Evolutionary conservation across 2,797 vertebrate species (phyloP).

Genomic region (Cynopterus sphinx): DNA sequence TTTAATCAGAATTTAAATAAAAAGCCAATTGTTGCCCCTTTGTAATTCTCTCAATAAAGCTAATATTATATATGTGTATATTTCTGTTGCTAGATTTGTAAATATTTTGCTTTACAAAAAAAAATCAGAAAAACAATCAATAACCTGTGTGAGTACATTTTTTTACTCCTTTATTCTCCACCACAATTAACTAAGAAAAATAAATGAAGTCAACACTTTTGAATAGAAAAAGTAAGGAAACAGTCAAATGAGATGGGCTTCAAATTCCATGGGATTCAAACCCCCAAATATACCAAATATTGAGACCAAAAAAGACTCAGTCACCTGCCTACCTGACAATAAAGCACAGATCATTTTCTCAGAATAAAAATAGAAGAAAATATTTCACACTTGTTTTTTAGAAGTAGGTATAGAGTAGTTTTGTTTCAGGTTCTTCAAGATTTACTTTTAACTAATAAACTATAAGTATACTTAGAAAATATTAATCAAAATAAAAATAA

Average conservation of each 20-base stretch:
- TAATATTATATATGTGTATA: background rate
- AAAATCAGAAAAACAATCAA: background rate
- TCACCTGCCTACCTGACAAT: background rate
- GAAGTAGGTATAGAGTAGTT: background rate
- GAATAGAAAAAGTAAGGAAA: background rate
- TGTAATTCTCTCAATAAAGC: slow-evolving; percentile 1
- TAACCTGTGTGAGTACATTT: background rate
- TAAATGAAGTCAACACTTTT: background rate
- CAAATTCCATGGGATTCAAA: background rate
- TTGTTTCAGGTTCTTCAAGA: background rate
- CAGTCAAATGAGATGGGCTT: background rate
- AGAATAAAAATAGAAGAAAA: background rate
- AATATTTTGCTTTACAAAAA: background rate
- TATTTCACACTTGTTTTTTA: background rate
- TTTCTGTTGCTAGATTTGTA: background rate
- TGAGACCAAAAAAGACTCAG: background rate
- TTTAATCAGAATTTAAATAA: background rate
- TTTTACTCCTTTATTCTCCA: background rate
- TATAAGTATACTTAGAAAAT: background rate
- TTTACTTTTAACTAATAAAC: slow-evolving; percentile 19
- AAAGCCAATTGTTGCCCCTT: background rate
- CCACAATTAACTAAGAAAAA: slow-evolving; percentile 6
- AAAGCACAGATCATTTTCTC: background rate
- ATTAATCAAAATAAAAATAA: slow-evolving; percentile 7
- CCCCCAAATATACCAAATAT: background rate